Conservation (phyloP, 2,113 vertebrate species). For the Rhinolophus ferrumequinum region DNA sequence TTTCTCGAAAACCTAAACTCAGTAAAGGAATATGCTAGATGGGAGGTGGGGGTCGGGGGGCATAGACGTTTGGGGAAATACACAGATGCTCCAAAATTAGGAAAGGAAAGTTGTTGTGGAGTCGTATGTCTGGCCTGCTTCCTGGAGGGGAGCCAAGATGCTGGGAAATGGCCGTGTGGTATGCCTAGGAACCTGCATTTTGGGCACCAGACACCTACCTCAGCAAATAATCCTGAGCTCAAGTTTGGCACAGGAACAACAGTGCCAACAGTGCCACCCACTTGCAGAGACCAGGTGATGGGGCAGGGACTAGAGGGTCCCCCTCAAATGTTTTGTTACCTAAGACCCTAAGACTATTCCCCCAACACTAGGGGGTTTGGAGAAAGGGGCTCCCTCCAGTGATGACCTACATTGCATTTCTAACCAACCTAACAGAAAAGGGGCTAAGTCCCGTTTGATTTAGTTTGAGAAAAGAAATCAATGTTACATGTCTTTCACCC, state of each 20-base stretch:
- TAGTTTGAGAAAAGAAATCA: background rate
- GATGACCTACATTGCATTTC: background rate
- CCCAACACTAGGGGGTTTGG: rapidly evolving
- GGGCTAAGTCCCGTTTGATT: background rate
- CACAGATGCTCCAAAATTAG: too few species aligned
- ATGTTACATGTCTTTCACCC: background rate
- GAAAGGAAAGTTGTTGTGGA: background rate
- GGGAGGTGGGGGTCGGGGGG: too few species aligned
- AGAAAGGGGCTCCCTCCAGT: background rate
- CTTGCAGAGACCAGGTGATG: background rate
- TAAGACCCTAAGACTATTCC: too few species aligned
- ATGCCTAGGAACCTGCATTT: background rate
- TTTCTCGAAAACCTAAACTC: background rate
- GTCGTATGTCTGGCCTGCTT: background rate
- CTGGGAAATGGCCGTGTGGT: rapidly evolving
- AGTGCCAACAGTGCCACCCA: too few species aligned
- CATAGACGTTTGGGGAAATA: background rate
- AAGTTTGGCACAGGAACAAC: background rate
- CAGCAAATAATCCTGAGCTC: background rate
- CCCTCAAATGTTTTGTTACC: background rate
- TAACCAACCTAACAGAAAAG: background rate
- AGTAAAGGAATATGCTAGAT: background rate
- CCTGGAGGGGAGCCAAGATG: background rate
- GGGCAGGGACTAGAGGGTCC: too few species aligned
- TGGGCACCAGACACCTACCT: background rate